A percentile compares a stretch with the other conserved stretches of the same genome.
Evolutionary conservation across 2,888 invertebrate species (phyloP).

Genomic region (Malachius bipustulatus): DNA sequence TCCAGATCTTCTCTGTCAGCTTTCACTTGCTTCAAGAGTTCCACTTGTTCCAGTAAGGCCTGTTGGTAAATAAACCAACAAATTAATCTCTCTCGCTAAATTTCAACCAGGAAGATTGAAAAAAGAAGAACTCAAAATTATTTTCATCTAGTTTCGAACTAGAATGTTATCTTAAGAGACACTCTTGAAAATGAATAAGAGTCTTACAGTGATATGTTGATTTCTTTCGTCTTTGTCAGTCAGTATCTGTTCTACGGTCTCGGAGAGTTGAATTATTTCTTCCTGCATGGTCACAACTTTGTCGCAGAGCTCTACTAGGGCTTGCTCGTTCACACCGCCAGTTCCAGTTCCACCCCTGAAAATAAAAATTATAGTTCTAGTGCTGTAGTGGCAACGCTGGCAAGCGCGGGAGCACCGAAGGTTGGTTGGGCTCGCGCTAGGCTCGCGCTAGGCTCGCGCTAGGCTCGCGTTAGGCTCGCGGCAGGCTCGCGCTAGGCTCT

Average conservation of each 20-base stretch:
- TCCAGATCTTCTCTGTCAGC: constrained; percentile 59
- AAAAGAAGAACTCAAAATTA: no score
- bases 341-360: constrained; percentile 24
- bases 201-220: background rate
- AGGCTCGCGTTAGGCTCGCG: no score
- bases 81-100: no score
- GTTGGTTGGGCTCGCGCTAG: no score
- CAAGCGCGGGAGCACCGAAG: no score
- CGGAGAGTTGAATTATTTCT: constrained; percentile 35
- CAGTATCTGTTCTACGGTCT: constrained; percentile 37
- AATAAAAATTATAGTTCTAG: constrained; percentile 15
- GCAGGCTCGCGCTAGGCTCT: no score
- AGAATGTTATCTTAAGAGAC: no score
- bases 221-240: constrained; percentile 44
- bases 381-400: constrained; percentile 3
- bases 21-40: constrained; percentile 52
- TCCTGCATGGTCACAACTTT: constrained; percentile 34
- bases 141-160: no score
- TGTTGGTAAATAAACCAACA: constrained; percentile 24
- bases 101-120: no score
- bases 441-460: no score
- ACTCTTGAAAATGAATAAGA: no score
- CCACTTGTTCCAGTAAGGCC: constrained; percentile 52
- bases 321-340: constrained; percentile 19
- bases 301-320: constrained; percentile 31